Evolutionary conservation across 35 echinoderm and acorn worm genomes (phyloP), one percentile per base, ranked within the genome.

Genomic region (Lytechinus variegatus): DNA sequence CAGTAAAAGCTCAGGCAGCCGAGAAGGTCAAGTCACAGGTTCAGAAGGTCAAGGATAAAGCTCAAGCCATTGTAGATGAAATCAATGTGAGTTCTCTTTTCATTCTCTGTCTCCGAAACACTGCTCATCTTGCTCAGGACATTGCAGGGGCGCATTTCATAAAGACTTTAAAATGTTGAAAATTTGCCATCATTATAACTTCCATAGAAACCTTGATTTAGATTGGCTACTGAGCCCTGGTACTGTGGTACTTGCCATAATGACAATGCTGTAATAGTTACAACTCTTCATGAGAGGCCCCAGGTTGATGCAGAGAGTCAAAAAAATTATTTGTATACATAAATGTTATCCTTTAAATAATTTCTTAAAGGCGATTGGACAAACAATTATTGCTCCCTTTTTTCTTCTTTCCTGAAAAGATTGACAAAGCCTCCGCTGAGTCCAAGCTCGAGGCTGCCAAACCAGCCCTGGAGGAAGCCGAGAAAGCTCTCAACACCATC

Each of bases 21-120:
- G 98, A 99, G 56, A 99, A 99, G 95, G 98, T 99, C 95, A 99
- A 99, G 95, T 96, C 96, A 87, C 98, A 99, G 72, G 98, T 99
- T 3, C 98, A 99, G 94, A 99, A 99, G 86, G 98, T 99, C 28
- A 99, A 99, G 86, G 98, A 99, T 96, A 99, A 97, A 96, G 98
- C 98, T 52, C 98, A 99, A 79, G 98, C 98, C 53, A 99, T 99
- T 96, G 98, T 99, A 53, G 98, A 99, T 97, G 98, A 99, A 57
- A 99, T 99, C 86, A 94, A 94, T 97, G 98, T 99, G 90, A 99
- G 97, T 96, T 61, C 28, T 52, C 12, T 29, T 56, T 27, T 92
- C 52, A 28, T 90, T 28, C 52, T 19, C 16, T 24, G 8, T 24
- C 66, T 79, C 19, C 6, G 0, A n/a, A 79, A 79, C n/a, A 24